Base-by-base conservation (phyloP, 1,140 invertebrate genomes). In the Micrasema longulum region DNA sequence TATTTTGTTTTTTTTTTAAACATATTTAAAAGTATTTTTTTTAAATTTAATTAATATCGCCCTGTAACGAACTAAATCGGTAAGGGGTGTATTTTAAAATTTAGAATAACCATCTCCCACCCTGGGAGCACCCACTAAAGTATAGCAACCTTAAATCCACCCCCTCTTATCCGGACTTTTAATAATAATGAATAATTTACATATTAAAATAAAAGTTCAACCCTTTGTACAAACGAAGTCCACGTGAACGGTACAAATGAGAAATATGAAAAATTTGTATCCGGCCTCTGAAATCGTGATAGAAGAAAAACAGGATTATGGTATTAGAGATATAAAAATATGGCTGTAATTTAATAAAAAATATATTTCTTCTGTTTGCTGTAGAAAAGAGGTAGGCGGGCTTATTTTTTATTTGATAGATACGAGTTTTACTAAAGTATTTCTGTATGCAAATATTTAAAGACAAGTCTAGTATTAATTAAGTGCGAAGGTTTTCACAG, bases 181-280 rank as follows among this genome's bases (percentile, higher is more conserved):
- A 76, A 76, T 76, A 76, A 76, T 76, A 76, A 76, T 76, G 74
- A 76, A 76, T 76, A 76, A 76, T 76, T 76, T 76, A 71, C 74
- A 76, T 76, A 76, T 73, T 73, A 70, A 73, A 73, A 76, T 76
- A 76, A 76, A 73, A 76, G 71, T 73, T 68, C 43, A 71, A 71
- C 71, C 67, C 74, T 76, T 76, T 73, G 23, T 22, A n/a, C n/a
- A n/a, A n/a, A 38, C n/a, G 48, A 16, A 23, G 71, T 67, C 52
- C 50, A 60, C 72, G 63, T 53, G 50, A 75, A 64, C 64, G 68
- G 62, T 71, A 71, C 73, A 69, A 75, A 75, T 75, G 71, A 75
- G 71, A 75, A 75, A 75, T 75, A 75, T 75, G 73, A 69, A 69
- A 67, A 75, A 70, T 69, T 72, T 68, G 66, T 71, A 65, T 71